Evolutionary conservation across 2,888 invertebrate species (phyloP), one percentile per base, ranked within the genome.

Genomic region (Polyommatus iphigenia): DNA sequence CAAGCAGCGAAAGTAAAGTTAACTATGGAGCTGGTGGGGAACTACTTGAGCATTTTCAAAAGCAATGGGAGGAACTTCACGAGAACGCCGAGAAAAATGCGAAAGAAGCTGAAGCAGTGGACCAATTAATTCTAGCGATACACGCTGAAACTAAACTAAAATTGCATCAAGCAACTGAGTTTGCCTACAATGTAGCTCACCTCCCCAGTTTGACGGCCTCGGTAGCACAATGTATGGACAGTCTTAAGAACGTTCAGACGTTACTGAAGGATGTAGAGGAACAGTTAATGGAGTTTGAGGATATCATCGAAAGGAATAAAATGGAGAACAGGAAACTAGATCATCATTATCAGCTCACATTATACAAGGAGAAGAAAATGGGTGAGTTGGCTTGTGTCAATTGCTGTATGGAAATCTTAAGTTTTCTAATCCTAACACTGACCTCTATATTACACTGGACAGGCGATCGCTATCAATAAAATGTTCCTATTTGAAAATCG

Each of bases 321-420:
- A 94, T 97, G 85, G 96, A 97, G 84, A 96, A 95, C 84, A 95
- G 95, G 89, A 96, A 97, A 87, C 86, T 96, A 71, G 96, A 97
- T 84, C 97, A 97, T 85, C 94, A 95, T 82, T 96, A 96, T 85
- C 96, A 97, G 81, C 91, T 97, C 78, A 95, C 95, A 24, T 88
- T 96, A 81, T 96, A 96, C 83, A 95, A 96, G 86, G 96, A 96
- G 83, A 96, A 96, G 83, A 96, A 96, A 90, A 91, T 96, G 87
- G 95, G 97, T 97, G 88, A 85, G 85, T 67, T 67, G 67, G 50
- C 13, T 50, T 46, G 15, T 75, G 24, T 54, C 5, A 18, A 18
- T 54, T 54, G 5, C 54, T 54, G 54, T 54, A 5, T 54, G 18
- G 50, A 50, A 15, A 15, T 54, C 18, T 54, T 18, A 54, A 4